These are phyloP conservation scores for Selene dorsalis DNA, from an alignment of 2,797 vertebrate genomes.

Conservation along the genomic window DNA sequence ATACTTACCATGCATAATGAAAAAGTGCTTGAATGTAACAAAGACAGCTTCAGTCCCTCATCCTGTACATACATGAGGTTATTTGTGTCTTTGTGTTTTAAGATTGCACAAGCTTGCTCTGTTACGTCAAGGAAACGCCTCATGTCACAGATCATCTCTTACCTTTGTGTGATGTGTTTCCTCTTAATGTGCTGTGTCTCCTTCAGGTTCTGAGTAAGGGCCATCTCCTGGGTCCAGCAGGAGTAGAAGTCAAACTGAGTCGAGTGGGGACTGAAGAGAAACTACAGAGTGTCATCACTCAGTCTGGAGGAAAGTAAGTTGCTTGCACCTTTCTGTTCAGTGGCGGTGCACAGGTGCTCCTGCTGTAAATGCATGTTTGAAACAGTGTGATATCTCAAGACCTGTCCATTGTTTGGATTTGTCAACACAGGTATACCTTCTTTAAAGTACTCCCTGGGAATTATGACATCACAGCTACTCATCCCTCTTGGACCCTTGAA, in stretches of 20 bases:
- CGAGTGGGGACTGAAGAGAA: slow-evolving; percentile 84
- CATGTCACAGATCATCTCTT: background rate
- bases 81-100: background rate
- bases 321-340: background rate
- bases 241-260: slow-evolving; percentile 91
- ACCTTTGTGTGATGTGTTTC: background rate
- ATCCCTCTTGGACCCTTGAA: slow-evolving; percentile 93
- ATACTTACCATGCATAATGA: background rate
- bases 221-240: slow-evolving; percentile 90
- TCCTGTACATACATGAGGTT: background rate
- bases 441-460: slow-evolving; percentile 95
- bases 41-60: background rate
- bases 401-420: background rate
- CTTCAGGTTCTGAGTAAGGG: slow-evolving; percentile 95
- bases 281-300: slow-evolving; percentile 89
- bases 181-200: background rate
- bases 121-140: background rate
- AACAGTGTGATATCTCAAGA: background rate
- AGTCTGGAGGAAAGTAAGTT: slow-evolving; percentile 94
- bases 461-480: slow-evolving; percentile 93
- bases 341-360: background rate
- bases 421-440: slow-evolving; percentile 90
- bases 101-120: too few relatives aligned
- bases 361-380: background rate
- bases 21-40: background rate